phyloP scores from a whole-genome alignment of 2,797 vertebrate species.

The Paramormyrops hopkinsi region DNA sequence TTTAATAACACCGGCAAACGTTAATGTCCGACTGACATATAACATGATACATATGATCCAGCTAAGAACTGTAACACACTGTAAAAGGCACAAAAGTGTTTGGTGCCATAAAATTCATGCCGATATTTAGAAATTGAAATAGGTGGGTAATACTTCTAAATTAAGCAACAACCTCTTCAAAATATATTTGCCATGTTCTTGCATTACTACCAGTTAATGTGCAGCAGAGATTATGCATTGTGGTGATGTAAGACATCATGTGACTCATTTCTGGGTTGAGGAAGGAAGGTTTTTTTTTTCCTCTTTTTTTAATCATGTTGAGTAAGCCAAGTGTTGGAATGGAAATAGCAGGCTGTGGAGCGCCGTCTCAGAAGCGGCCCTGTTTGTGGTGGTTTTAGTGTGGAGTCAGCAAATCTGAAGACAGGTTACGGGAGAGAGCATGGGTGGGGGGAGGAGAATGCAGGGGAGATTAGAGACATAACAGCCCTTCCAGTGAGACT shows the following conservation, averaged over 20 bases:
- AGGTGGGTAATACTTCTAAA: background rate
- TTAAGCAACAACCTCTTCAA: background rate
- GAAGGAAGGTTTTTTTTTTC: background rate
- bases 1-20: background rate
- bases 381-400: conserved; percentile 30
- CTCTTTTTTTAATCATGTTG: conserved; percentile 19
- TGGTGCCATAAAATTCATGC: background rate
- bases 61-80: background rate
- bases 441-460: conserved; percentile 22
- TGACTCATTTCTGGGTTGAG: background rate
- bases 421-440: conserved; percentile 25
- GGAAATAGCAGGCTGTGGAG: conserved; percentile 41
- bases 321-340: conserved; percentile 34
- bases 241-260: background rate
- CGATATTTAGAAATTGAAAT: background rate
- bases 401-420: conserved; percentile 32
- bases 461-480: conserved; percentile 3
- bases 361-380: conserved; percentile 36
- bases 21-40: background rate
- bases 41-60: background rate
- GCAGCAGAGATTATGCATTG: background rate
- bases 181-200: background rate
- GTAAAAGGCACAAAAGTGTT: background rate
- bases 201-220: background rate
- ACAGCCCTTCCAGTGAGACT: background rate